A percentile compares a stretch with the other conserved stretches of the same genome.
Conservation (phyloP, 2,797 vertebrate genomes). For the Gorsachius magnificus region DNA sequence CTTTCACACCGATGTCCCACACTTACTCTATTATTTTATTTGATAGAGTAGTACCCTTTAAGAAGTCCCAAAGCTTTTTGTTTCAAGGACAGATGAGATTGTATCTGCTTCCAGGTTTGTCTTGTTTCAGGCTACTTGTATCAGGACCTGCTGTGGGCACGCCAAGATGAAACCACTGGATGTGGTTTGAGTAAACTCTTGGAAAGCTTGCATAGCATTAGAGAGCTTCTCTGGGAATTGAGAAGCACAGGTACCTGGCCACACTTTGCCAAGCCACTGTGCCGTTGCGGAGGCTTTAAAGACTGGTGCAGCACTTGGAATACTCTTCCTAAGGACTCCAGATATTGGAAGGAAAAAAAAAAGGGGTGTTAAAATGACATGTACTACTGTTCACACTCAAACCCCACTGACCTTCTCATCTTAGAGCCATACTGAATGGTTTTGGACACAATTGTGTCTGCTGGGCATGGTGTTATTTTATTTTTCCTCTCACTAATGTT, state of each 20-base stretch:
- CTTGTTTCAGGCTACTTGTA: not conserved
- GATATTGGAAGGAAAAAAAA: not conserved
- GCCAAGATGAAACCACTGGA: not conserved
- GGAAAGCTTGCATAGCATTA: not conserved
- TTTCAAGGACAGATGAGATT: not conserved
- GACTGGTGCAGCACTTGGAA: not conserved
- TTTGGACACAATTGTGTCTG: not conserved
- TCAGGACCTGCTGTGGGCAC: not conserved
- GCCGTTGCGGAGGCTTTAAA: not conserved
- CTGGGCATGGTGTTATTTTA: not conserved
- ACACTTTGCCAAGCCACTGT: not conserved
- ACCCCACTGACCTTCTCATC: not conserved
- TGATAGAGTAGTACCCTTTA: not conserved
- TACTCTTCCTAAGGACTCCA: not conserved
- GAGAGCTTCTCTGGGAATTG: not conserved
- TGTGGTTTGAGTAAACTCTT: not conserved
- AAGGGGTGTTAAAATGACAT: not conserved
- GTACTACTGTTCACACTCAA: not conserved
- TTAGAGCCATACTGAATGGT: not conserved
- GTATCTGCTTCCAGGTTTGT: not conserved
- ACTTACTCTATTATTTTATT: not conserved
- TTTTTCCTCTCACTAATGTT: not conserved
- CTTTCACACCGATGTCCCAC: not conserved
- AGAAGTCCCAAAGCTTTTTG: not conserved
- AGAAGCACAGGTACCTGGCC: not conserved